phyloP scores from a whole-genome alignment of 2,797 vertebrate species.

The Nyctalus aviator region DNA sequence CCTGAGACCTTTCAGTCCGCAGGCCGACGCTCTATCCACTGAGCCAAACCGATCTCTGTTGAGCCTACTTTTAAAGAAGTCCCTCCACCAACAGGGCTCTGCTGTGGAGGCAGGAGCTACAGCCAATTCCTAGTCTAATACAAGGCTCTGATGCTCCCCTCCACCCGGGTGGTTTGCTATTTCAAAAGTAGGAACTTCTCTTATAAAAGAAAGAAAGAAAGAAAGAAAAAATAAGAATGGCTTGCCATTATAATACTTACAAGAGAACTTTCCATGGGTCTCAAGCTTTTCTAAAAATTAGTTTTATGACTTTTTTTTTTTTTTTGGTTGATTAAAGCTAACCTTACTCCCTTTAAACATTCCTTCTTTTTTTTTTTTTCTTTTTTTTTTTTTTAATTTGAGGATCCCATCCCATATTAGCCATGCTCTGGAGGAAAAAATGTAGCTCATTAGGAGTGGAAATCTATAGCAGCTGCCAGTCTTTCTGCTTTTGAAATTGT shows the following conservation, averaged over 20 bases:
- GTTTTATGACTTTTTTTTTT: slow-evolving; percentile 80
- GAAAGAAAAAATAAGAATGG: neutral
- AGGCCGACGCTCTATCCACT: no score
- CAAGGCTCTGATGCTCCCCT: neutral
- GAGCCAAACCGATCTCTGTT: no score
- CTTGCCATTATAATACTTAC: slow-evolving; percentile 66
- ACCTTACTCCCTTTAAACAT: slow-evolving; percentile 81
- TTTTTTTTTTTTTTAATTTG: slow-evolving; percentile 82
- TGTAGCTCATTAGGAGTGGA: slow-evolving; percentile 78
- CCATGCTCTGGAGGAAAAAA: slow-evolving; percentile 69
- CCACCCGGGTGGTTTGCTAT: neutral
- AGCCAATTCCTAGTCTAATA: neutral
- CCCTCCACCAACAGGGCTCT: neutral
- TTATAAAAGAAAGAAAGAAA: neutral
- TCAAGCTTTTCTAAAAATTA: slow-evolving; percentile 77
- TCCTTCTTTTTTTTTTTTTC: slow-evolving; percentile 80
- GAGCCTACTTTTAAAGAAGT: neutral
- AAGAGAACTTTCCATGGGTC: slow-evolving; percentile 77
- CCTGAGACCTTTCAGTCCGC: no score
- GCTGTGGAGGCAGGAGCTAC: neutral
- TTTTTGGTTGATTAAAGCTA: slow-evolving; percentile 83
- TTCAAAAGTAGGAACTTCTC: slow-evolving; percentile 33
- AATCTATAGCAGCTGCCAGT: slow-evolving; percentile 79
- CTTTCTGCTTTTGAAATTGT: slow-evolving; percentile 62
- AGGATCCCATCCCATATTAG: slow-evolving; percentile 82